These are phyloP conservation scores for Smutsia temminckii DNA, from an alignment of 2,797 vertebrate genomes.

Conservation along the genomic window DNA sequence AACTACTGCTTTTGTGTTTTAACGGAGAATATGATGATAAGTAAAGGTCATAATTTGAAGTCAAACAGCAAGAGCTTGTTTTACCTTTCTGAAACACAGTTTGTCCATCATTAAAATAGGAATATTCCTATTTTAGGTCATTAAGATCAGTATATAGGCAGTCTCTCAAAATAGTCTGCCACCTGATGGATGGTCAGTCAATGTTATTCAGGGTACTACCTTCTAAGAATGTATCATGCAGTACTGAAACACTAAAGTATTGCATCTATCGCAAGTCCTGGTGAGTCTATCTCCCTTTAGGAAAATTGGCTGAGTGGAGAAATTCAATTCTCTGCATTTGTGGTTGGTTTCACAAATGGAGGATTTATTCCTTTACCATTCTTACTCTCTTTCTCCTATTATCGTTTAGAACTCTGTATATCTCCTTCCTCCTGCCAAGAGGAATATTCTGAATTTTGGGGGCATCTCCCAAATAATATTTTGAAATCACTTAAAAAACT, in stretches of 20 bases:
- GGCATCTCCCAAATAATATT: not conserved
- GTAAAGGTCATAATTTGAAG: constrained; percentile 18
- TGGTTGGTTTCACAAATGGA: not conserved
- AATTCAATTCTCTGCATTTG: constrained; percentile 14
- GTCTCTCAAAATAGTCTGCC: not conserved
- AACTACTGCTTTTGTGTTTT: constrained; percentile 39
- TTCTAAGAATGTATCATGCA: not conserved
- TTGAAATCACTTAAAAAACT: too few relatives aligned
- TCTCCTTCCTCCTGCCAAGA: not conserved
- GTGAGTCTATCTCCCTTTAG: not conserved
- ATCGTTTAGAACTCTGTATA: not conserved
- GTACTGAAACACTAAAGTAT: not conserved
- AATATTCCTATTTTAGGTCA: not conserved
- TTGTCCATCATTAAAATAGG: not conserved
- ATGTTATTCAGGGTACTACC: not conserved
- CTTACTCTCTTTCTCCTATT: not conserved
- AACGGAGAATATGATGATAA: not conserved
- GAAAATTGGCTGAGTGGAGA: not conserved
- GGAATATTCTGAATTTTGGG: not conserved
- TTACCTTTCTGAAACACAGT: constrained; percentile 13
- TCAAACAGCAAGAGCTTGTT: not conserved
- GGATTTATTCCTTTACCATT: not conserved
- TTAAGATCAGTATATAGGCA: not conserved
- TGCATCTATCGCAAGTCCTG: not conserved
- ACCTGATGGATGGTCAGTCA: not conserved